Evolutionary conservation across 2,797 vertebrate genomes (phyloP).

Genomic region (Acestrorhynchus altus): DNA sequence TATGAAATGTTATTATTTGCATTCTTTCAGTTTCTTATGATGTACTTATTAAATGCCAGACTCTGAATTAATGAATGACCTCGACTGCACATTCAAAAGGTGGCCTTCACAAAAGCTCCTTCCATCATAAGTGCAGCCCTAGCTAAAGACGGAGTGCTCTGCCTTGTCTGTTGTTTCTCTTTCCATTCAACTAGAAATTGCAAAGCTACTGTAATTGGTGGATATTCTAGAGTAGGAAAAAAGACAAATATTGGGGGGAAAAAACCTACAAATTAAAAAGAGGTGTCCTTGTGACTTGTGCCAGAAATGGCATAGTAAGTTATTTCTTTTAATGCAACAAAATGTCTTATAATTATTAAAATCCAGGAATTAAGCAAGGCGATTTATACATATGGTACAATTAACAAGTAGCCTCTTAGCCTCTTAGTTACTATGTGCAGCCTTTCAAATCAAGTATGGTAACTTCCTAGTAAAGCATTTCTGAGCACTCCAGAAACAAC

Average conservation of each 20-base stretch:
- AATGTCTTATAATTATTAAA: constrained; percentile 50
- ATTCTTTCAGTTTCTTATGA: constrained; percentile 96
- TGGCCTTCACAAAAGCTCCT: constrained; percentile 62
- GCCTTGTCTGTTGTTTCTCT: constrained; percentile 87
- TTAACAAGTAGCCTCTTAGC: not conserved
- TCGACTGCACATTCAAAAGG: constrained; percentile 73
- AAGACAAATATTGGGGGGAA: constrained; percentile 48
- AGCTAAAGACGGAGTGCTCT: constrained; percentile 86
- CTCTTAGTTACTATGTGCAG: not conserved
- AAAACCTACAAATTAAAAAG: constrained; percentile 63
- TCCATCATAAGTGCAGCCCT: constrained; percentile 68
- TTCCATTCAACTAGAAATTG: constrained; percentile 79
- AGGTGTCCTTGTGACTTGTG: constrained; percentile 72
- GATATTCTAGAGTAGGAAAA: constrained; percentile 44
- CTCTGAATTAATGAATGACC: constrained; percentile 88
- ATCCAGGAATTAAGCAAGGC: constrained; percentile 31
- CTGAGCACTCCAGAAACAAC: not conserved
- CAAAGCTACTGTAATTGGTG: constrained; percentile 59
- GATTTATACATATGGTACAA: constrained; percentile 26
- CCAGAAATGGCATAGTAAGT: constrained; percentile 54
- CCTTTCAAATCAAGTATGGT: constrained; percentile 4
- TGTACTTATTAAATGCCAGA: constrained; percentile 93
- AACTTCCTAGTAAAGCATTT: not conserved
- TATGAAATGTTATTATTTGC: constrained; percentile 98
- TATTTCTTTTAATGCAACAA: constrained; percentile 35